These are phyloP conservation scores for Sphaerophoria taeniata DNA, from an alignment of 2,888 invertebrate genomes.

Conservation along the genomic window DNA sequence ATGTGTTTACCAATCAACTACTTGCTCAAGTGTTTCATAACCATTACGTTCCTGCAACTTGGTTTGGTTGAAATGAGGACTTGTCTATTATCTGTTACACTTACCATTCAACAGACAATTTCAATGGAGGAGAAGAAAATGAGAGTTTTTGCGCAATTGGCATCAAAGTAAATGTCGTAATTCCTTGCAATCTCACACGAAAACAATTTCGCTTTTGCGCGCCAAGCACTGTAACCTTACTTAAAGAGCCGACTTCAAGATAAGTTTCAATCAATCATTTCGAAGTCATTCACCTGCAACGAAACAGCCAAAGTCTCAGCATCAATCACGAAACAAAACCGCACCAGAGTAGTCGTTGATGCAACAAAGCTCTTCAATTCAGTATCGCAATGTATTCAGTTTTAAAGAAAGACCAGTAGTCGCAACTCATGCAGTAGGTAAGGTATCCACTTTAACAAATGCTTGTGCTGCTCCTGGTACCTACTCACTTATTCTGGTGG, in stretches of 20 bases:
- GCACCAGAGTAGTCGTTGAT: constrained; percentile 18
- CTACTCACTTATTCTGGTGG: constrained; percentile 26
- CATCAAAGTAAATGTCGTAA: constrained; percentile 49
- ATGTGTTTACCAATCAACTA: no score
- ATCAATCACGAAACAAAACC: constrained; percentile 11
- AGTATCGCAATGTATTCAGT: neutral
- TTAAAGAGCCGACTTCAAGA: constrained; percentile 46
- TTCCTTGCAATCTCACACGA: constrained; percentile 7
- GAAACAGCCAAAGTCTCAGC: constrained; percentile 21
- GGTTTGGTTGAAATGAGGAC: no score
- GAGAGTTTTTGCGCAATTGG: constrained; percentile 11
- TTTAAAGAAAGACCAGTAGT: constrained; percentile 55
- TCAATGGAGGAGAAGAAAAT: neutral
- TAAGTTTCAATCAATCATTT: constrained; percentile 66
- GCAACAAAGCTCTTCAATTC: constrained; percentile 38
- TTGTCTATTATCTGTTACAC: neutral
- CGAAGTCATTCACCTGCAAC: constrained; percentile 62
- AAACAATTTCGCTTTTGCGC: constrained; percentile 10
- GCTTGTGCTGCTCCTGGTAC: constrained; percentile 8
- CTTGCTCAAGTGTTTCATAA: no score
- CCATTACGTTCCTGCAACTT: no score
- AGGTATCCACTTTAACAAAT: neutral
- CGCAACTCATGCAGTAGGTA: neutral
- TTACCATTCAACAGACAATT: neutral
- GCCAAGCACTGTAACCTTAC: neutral